Conservation (phyloP, 53 echinoderm and acorn worm species). For the Echinarachnius parma region DNA sequence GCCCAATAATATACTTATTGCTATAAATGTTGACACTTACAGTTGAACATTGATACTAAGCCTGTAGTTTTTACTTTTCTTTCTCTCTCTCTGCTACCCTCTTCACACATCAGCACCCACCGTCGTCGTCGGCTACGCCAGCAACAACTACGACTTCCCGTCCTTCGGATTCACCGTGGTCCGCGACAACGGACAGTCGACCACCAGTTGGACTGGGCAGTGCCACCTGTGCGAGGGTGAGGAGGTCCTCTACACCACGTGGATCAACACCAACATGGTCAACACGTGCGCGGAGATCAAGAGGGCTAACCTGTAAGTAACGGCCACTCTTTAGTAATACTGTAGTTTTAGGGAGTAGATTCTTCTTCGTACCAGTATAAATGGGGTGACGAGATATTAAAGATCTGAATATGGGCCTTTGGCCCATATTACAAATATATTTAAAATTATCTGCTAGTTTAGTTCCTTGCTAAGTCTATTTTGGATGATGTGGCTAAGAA, state of each 20-base stretch:
- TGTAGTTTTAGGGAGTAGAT: neutral
- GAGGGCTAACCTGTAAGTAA: conserved; percentile 66
- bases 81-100: neutral
- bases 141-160: conserved; percentile 66
- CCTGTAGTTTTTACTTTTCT: no score
- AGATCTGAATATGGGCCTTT: no score
- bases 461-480: no score
- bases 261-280: conserved; percentile 75
- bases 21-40: no score
- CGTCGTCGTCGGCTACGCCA: conserved; percentile 77
- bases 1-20: no score
- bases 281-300: conserved; percentile 56
- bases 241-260: conserved; percentile 83
- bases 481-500: no score
- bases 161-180: conserved; percentile 85
- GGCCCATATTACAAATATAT: no score
- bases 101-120: conserved; percentile 53
- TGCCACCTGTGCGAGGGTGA: conserved; percentile 80
- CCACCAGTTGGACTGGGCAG: conserved; percentile 96
- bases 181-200: conserved; percentile 70
- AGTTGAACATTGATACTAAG: no score
- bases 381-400: no score
- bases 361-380: no score
- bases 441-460: no score
- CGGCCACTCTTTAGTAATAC: neutral